A percentile compares a stretch with the other conserved stretches of the same genome.
These are phyloP conservation scores for Mycetomoellerius zeteki DNA, from an alignment of 1,140 invertebrate genomes.

Conservation along the genomic window DNA sequence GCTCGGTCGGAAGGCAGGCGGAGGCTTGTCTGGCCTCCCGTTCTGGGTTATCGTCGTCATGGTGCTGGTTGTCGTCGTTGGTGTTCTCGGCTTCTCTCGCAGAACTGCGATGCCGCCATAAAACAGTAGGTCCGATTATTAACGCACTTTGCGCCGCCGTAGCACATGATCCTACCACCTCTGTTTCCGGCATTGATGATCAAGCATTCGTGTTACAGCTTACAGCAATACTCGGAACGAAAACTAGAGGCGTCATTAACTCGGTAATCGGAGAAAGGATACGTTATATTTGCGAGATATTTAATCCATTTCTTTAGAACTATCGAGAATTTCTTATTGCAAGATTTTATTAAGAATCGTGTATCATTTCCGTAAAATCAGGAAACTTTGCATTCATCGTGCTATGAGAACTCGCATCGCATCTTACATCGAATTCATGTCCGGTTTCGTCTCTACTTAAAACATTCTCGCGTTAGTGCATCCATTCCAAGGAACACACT, in stretches of 20 bases:
- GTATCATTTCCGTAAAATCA: not conserved
- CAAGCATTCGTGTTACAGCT: not conserved
- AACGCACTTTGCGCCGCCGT: slow-evolving; percentile 42
- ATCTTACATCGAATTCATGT: not conserved
- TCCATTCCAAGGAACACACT: not conserved
- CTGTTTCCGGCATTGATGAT: slow-evolving; percentile 39
- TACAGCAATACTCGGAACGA: not conserved
- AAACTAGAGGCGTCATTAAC: not conserved
- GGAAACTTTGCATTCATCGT: not conserved
- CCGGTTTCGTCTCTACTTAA: slow-evolving; percentile 1
- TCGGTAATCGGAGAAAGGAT: not conserved
- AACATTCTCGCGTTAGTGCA: slow-evolving; percentile 58
- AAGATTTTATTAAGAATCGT: not conserved
- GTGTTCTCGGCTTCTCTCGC: slow-evolving; percentile 72
- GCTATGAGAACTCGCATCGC: not conserved
- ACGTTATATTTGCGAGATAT: not conserved
- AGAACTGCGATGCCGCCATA: slow-evolving; percentile 24
- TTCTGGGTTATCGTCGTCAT: slow-evolving; percentile 72
- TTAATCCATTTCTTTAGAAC: not conserved
- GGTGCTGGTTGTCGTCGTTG: slow-evolving; percentile 75
- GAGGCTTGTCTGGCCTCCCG: slow-evolving; percentile 74
- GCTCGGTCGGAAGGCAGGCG: slow-evolving; percentile 77
- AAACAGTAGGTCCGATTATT: slow-evolving; percentile 59
- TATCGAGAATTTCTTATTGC: not conserved
- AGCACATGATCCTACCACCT: slow-evolving; percentile 23